Evolutionary conservation across 1,140 invertebrate genomes (phyloP).

Genomic region (Drosophila leontia): DNA sequence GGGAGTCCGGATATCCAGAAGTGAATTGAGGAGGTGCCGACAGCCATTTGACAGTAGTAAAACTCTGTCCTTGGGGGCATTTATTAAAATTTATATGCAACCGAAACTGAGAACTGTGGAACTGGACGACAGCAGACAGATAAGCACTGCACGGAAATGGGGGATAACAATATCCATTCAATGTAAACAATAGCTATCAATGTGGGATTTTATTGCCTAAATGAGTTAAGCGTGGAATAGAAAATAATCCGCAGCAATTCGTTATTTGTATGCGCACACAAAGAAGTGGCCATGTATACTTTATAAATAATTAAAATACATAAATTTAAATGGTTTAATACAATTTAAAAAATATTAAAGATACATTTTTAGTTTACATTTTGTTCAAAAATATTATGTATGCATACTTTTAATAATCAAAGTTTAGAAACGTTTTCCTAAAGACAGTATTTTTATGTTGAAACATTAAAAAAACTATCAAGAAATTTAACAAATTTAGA

Average conservation of each 20-base stretch:
- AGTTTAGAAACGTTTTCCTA: neutral
- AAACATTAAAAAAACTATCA: neutral
- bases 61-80: slow-evolving; percentile 49
- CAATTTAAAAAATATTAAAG: neutral
- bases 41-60: slow-evolving; percentile 53
- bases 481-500: neutral
- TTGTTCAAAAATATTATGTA: too few species aligned
- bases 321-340: neutral
- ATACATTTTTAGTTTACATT: neutral
- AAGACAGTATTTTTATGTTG: neutral
- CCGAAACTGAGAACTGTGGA: slow-evolving; percentile 21
- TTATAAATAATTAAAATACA: neutral
- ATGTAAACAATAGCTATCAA: slow-evolving; percentile 24
- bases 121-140: slow-evolving; percentile 16
- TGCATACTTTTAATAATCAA: too few species aligned
- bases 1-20: slow-evolving; percentile 20
- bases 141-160: slow-evolving; percentile 23
- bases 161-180: slow-evolving; percentile 1
- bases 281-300: neutral
- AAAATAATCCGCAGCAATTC: slow-evolving; percentile 8
- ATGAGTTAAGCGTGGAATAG: slow-evolving; percentile 14
- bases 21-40: slow-evolving; percentile 47
- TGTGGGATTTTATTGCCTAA: slow-evolving; percentile 14
- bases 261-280: slow-evolving; percentile 1
- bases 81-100: slow-evolving; percentile 61